phyloP scores from a whole-genome alignment of 1,140 invertebrate genomes.

The Drosophila baimaii region DNA sequence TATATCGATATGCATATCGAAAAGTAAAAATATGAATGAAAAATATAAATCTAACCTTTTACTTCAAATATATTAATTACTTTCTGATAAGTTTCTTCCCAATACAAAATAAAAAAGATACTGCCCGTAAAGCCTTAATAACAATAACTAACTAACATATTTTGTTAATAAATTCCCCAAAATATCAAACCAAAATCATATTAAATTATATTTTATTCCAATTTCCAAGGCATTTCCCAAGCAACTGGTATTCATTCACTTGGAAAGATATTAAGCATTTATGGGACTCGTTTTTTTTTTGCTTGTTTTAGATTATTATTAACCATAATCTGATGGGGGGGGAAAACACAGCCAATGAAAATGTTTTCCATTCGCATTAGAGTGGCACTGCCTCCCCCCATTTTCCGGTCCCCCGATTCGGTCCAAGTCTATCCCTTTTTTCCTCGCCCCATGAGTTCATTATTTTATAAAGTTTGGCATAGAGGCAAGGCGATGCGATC shows the following conservation, averaged over 20 bases:
- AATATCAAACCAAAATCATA: background rate
- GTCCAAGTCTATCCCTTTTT: conserved; percentile 1
- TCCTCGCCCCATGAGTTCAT: conserved; percentile 26
- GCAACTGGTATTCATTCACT: conserved; percentile 4
- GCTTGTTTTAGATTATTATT: conserved; percentile 9
- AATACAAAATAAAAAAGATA: too few relatives aligned
- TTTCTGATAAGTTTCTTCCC: too few relatives aligned
- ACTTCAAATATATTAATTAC: too few relatives aligned
- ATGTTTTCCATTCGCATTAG: conserved; percentile 16
- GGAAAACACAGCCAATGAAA: conserved; percentile 14
- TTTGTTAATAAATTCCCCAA: background rate
- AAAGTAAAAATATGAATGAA: too few relatives aligned
- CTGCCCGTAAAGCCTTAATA: too few relatives aligned
- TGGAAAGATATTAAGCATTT: conserved; percentile 9
- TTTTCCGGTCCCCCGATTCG: conserved; percentile 8
- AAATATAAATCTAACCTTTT: too few relatives aligned
- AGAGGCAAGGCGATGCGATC: conserved; percentile 5
- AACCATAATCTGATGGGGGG: conserved; percentile 5
- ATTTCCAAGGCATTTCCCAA: background rate
- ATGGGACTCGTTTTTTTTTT: conserved; percentile 3
- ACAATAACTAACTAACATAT: too few relatives aligned
- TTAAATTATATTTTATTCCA: background rate
- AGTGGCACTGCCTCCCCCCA: background rate
- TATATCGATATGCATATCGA: too few relatives aligned
- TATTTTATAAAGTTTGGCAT: conserved; percentile 46